Base-by-base conservation (phyloP, 2,888 invertebrate species). In the Trimorus sp. region DNA sequence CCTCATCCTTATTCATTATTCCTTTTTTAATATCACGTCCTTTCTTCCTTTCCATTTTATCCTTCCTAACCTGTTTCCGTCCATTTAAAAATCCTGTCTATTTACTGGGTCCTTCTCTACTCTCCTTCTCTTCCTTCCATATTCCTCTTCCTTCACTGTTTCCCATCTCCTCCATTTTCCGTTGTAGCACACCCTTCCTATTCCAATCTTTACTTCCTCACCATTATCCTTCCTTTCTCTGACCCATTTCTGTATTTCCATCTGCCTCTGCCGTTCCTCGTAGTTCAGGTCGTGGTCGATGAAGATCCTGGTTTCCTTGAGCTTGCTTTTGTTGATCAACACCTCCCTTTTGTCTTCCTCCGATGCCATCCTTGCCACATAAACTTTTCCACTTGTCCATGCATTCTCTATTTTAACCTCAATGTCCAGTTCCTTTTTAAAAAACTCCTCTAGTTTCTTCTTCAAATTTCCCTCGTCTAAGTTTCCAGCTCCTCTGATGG, bases 1-100 rank as follows among this genome's bases (percentile, higher is more conserved):
- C 82, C 37, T 40, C 76, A 8, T 84, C 79, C 15, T 86, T 86
- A 3, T 79, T 82, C 9, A 9, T 15, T 37, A 84, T 1, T 2
- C 83, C n/a, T n/a, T n/a, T n/a, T 11, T 7, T 53, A 7, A 15
- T 16, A 7, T 26, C 53, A 16, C 16, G 7, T 53, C 53, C n/a
- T 49, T 49, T 49, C 9, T 49, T 49, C 7, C 6, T 15, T 53
- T 26, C 53, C 53, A 53, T 53, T 15, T n/a, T n/a, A n/a, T n/a
- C n/a, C n/a, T n/a, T n/a, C n/a, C n/a, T n/a, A n/a, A n/a, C n/a
- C n/a, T n/a, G n/a, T n/a, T n/a, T n/a, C n/a, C n/a, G n/a, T n/a
- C n/a, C n/a, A n/a, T n/a, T n/a, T n/a, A n/a, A n/a, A n/a, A n/a
- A n/a, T n/a, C n/a, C n/a, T n/a, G 7, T 16, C 53, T 53, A 16